Conservation (phyloP, 2,797 vertebrate species). For the Pseudochirops cupreus region DNA sequence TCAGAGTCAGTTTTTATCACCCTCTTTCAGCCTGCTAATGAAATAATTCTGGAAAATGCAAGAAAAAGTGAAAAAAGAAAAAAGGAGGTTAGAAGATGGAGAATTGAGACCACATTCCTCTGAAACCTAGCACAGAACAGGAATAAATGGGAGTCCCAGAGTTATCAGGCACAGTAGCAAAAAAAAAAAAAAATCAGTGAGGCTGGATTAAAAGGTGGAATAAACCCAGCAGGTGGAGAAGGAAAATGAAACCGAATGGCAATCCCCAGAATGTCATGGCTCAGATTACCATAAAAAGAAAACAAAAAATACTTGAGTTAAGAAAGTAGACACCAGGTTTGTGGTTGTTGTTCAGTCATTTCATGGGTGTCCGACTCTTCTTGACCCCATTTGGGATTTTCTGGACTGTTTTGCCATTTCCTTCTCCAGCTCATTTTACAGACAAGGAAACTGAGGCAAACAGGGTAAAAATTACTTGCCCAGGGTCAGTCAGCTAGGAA, state of each 20-base stretch:
- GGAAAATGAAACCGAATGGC: slow-evolving; percentile 83
- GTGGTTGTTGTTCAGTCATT: neutral
- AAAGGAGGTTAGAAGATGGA: slow-evolving; percentile 77
- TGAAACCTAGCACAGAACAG: slow-evolving; percentile 62
- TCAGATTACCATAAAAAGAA: slow-evolving; percentile 68
- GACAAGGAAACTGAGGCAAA: neutral
- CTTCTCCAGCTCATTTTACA: neutral
- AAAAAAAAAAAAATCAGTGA: slow-evolving; percentile 56
- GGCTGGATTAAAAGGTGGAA: slow-evolving; percentile 68
- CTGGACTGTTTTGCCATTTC: neutral
- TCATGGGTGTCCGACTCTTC: neutral
- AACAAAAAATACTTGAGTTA: neutral
- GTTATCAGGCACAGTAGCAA: slow-evolving; percentile 70
- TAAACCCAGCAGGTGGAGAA: slow-evolving; percentile 79
- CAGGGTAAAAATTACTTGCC: neutral
- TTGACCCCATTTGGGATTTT: neutral
- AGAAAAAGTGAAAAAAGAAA: slow-evolving; percentile 86
- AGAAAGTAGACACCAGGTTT: neutral
- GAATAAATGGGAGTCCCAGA: slow-evolving; percentile 75
- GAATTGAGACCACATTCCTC: slow-evolving; percentile 57
- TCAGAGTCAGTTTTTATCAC: slow-evolving; percentile 81
- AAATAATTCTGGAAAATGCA: slow-evolving; percentile 86
- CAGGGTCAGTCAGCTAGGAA: too few species aligned
- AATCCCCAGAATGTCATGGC: slow-evolving; percentile 84
- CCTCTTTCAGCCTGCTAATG: slow-evolving; percentile 88